Evolutionary conservation across 2,113 vertebrate genomes (phyloP).

Genomic region (Pseudorectes ferrugineus): DNA sequence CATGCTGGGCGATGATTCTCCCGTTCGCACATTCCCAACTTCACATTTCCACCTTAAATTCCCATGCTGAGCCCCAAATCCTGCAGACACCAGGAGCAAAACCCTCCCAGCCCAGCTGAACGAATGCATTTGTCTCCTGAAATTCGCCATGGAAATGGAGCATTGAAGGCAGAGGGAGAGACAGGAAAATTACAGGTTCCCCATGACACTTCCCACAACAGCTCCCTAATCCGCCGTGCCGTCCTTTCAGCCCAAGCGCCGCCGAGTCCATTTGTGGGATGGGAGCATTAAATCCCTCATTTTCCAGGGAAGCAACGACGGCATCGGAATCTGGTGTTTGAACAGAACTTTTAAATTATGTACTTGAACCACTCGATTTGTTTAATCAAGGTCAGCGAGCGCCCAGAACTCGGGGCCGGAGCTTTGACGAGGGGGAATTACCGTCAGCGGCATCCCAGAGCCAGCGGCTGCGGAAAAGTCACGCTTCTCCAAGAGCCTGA

Average conservation of each 20-base stretch:
- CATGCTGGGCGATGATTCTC: rapidly evolving
- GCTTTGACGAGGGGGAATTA: background rate
- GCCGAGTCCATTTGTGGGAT: background rate
- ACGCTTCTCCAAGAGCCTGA: background rate
- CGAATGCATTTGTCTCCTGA: conserved; percentile 40
- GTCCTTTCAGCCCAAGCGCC: background rate
- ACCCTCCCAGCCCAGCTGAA: conserved; percentile 23
- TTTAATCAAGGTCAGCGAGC: conserved; percentile 11
- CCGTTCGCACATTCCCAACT: background rate
- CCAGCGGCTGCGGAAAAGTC: background rate
- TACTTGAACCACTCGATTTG: conserved; percentile 22
- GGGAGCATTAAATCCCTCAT: conserved; percentile 51
- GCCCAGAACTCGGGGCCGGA: background rate
- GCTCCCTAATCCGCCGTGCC: background rate
- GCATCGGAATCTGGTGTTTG: conserved; percentile 21
- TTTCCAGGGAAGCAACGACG: conserved; percentile 1
- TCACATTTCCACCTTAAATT: background rate
- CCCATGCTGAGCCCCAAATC: rapidly evolving
- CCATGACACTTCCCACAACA: background rate
- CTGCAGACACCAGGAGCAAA: background rate
- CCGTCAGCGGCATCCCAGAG: background rate
- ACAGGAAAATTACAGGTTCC: conserved; percentile 39
- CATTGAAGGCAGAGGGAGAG: background rate
- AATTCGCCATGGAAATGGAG: conserved; percentile 6
- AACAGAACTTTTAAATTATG: conserved; percentile 33